Base-by-base conservation (phyloP, 1,140 invertebrate genomes). In the Pollicipes pollicipes region DNA sequence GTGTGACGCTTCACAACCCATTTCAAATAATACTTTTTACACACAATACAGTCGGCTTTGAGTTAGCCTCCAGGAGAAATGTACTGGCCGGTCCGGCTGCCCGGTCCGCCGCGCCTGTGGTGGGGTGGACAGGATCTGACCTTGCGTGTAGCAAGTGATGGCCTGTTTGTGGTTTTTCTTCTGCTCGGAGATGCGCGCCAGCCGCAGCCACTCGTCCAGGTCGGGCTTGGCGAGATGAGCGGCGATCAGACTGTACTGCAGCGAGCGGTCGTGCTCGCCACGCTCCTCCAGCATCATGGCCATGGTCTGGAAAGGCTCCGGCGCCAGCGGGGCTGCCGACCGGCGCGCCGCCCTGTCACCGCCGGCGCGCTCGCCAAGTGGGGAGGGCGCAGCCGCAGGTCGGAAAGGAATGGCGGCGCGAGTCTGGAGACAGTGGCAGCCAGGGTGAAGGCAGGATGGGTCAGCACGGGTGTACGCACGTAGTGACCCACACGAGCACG, bases 221-320 rank as follows among this genome's bases (percentile, higher is more conserved):
- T 94, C 87, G 73, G 85, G 84, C 0, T 89, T 88, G 77, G 86
- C 87, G 21, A 97, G 82, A 83, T 94, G 90, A 0, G 90, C 92
- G 58, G 90, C 92, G 71, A 97, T 87, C 66, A 95, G 81, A 28
- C 87, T 85, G 79, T 90, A 94, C 76, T 95, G 90, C 17, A 95
- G 80, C 66, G 89, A 88, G 79, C 94, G 97, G 32, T 91, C 88
- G 35, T 84, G 81, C 76, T 95, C 87, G 69, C 86, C 86, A 73
- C 81, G 77, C 73, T 85, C 86, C 80, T 97, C 93, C 78, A 96
- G 93, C 71, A 97, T 88, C 82, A 93, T 88, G 27, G 91, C 88
- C 58, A 98, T 78, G 0, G 92, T 94, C 77, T 93, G 87, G 78
- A 90, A 97, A 0, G 94, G 93, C 78, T 96, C 91, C 68, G 88